These are phyloP conservation scores for Ivindomyrus marchei DNA, from an alignment of 2,113 vertebrate genomes.

Conservation along the genomic window DNA sequence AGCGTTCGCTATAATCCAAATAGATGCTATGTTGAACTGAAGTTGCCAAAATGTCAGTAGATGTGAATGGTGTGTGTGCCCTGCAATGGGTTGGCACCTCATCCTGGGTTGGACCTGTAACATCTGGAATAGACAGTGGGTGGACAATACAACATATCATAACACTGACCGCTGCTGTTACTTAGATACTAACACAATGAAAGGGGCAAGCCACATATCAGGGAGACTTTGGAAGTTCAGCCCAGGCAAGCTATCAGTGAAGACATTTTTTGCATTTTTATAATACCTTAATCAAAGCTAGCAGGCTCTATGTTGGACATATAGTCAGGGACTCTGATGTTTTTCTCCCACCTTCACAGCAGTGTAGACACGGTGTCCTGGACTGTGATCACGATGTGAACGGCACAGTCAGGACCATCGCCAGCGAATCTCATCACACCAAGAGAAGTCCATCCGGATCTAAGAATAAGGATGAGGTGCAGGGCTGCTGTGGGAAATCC, in stretches of 20 bases:
- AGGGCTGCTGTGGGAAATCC: conserved; percentile 46
- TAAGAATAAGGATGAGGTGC: conserved; percentile 47
- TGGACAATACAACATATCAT: not conserved
- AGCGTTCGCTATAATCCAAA: not conserved
- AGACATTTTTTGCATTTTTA: not conserved
- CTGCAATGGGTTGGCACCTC: not conserved
- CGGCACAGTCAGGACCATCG: conserved; percentile 65
- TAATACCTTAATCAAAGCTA: not conserved
- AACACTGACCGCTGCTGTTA: not conserved
- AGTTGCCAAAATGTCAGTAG: not conserved
- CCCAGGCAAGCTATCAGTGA: not conserved
- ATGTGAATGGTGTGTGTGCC: not conserved
- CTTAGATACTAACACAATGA: not conserved
- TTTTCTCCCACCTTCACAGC: not conserved
- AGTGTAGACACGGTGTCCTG: conserved; percentile 61
- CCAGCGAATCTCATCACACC: conserved; percentile 47
- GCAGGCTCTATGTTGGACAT: not conserved
- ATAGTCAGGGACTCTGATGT: not conserved
- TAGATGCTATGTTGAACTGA: not conserved
- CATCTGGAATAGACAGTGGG: not conserved
- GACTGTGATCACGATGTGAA: conserved; percentile 70
- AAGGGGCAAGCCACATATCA: not conserved
- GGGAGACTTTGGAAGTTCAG: not conserved
- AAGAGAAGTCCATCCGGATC: conserved; percentile 44
- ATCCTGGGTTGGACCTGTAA: not conserved